phyloP scores from a whole-genome alignment of 2,888 invertebrate genomes.

The Galerucella nymphaeae region DNA sequence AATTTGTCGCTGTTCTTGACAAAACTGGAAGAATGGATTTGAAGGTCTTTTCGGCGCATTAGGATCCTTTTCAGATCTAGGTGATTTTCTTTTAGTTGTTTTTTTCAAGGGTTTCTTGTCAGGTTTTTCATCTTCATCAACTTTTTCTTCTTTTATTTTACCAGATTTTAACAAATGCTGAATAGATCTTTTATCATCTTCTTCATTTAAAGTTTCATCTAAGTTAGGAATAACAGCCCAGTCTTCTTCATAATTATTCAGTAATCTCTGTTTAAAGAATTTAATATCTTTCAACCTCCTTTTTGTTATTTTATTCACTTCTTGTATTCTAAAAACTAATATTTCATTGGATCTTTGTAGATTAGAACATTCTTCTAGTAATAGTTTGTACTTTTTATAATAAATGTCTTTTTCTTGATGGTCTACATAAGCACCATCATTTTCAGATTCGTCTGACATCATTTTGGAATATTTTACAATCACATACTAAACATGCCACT shows the following conservation, averaged over 20 bases:
- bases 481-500: not conserved
- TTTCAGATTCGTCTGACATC: slow-evolving; percentile 73
- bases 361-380: slow-evolving; percentile 79
- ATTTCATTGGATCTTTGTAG: slow-evolving; percentile 83
- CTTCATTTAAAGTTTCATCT: slow-evolving; percentile 62
- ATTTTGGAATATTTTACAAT: slow-evolving; percentile 52
- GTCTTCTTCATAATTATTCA: slow-evolving; percentile 77
- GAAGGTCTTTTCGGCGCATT: slow-evolving; percentile 83
- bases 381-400: slow-evolving; percentile 78
- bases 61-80: slow-evolving; percentile 73
- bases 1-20: slow-evolving; percentile 81
- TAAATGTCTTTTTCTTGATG: slow-evolving; percentile 74
- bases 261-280: slow-evolving; percentile 74
- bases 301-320: slow-evolving; percentile 76
- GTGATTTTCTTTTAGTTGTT: slow-evolving; percentile 67
- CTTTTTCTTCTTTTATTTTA: slow-evolving; percentile 59
- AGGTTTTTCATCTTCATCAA: slow-evolving; percentile 56
- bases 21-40: slow-evolving; percentile 85
- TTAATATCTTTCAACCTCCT: slow-evolving; percentile 76
- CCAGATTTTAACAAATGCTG: slow-evolving; percentile 52
- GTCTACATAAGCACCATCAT: slow-evolving; percentile 66
- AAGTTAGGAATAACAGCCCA: slow-evolving; percentile 66
- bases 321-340: slow-evolving; percentile 73
- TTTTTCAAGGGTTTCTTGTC: slow-evolving; percentile 58
- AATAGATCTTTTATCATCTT: slow-evolving; percentile 66